Base-by-base conservation (phyloP, 2,888 invertebrate genomes). In the Mongoloraphidia duomilia region DNA sequence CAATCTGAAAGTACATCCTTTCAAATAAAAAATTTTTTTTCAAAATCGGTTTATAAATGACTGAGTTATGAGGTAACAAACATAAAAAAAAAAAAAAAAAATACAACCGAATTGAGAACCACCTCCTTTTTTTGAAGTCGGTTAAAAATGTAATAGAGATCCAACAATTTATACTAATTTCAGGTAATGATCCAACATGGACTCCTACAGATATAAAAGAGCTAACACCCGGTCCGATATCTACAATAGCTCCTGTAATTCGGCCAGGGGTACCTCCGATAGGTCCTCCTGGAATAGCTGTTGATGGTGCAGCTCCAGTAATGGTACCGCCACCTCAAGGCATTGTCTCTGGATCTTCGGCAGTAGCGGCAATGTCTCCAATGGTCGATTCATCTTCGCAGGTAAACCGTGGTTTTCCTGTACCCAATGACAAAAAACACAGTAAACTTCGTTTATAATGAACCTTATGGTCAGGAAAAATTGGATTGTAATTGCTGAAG, bases 181-280 rank as follows among this genome's bases (percentile, higher is more conserved):
- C 65, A 0, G 75, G 74, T 54, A 68, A 67, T 6, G 52, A 55
- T 53, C 61, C 64, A 6, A 74, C 72, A 13, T 82, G 83, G 83
- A 72, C 73, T 33, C 80, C 82, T 9, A 66, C 66, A 6, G 81
- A 82, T 54, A 80, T 83, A 49, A 83, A 83, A 63, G 77, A 82
- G 60, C 65, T 83, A 50, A 80, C 82, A 1, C 80, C 81, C 1
- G 80, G 79, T 0, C 75, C 37, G 11, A 41, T 48, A 26, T 41
- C 48, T 13, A 9, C 48, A 26, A 12, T 42, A 5, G 38, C 36
- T 45, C 46, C 34, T 50, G 53, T 14, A 13, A 46, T 41, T 52
- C 53, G 52, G 49, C 47, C 44, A 35, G 26, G 33, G 8, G 61
- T 65, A 38, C 65, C 60, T 1, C 62, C 65, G 12, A 58, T 69